phyloP scores from a whole-genome alignment of 1,140 invertebrate species.

The Dendrolimus kikuchii region DNA sequence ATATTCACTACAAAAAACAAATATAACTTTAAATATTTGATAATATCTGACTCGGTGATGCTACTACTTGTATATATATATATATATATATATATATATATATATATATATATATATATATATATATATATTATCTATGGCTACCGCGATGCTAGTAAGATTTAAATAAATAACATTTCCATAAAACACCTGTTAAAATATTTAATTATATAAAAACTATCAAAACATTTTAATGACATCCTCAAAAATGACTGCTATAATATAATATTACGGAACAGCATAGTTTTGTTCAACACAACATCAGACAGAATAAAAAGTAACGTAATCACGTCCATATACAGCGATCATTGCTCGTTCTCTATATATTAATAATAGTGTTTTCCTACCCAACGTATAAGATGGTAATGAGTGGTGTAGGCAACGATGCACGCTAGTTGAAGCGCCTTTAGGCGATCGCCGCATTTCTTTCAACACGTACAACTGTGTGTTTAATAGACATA shows the following conservation, averaged over 20 bases:
- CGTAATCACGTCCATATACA: constrained; percentile 35
- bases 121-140: too few relatives aligned
- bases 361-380: constrained; percentile 55
- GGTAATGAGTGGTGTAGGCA: constrained; percentile 45
- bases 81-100: too few relatives aligned
- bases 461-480: constrained; percentile 65
- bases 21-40: too few relatives aligned
- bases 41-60: too few relatives aligned
- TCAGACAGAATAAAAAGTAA: constrained; percentile 32
- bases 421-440: constrained; percentile 31
- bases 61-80: too few relatives aligned
- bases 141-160: too few relatives aligned
- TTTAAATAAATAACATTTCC: too few relatives aligned
- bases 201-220: not conserved
- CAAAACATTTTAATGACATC: constrained; percentile 12
- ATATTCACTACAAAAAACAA: too few relatives aligned
- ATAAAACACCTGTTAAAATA: too few relatives aligned
- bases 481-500: constrained; percentile 56
- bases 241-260: constrained; percentile 14
- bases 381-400: constrained; percentile 39
- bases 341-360: constrained; percentile 50
- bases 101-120: too few relatives aligned
- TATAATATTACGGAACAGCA: constrained; percentile 20
- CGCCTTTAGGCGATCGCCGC: constrained; percentile 37
- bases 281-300: constrained; percentile 26